Evolutionary conservation across 2,888 invertebrate species (phyloP), one percentile per base, ranked within the genome.

Genomic region (Chalcosyrphus nemorum): DNA sequence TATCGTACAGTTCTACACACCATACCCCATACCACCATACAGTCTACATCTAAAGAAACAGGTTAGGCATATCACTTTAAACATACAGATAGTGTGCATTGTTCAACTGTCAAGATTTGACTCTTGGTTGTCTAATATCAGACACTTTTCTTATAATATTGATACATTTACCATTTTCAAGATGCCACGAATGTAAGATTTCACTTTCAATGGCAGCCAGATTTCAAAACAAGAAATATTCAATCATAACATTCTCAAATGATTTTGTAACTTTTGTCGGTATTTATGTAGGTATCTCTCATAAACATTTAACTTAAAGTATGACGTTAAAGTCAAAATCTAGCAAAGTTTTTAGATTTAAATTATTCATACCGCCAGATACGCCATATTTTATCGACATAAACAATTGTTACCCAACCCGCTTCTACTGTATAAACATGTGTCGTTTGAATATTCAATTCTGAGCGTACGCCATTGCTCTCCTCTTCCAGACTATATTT

Each of bases 381-480:
- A 50, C 41, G 56, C 41, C 27, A 47, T 50, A 68, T 43, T 52
- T 19, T 27, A 38, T 50, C 9, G 27, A 35, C 66, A 45, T 52
- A 59, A 59, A 66, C 29, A 52, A 78, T 24, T 29, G 56, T 7
- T 50, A 45, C 24, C 35, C 68, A 61, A 70, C 52, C 47, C 29
- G 35, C 35, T 61, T 17, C 27, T 35, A 63, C 35, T 32, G 47
- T 76, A 71, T 76, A 81, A 81, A 81, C 81, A 81, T 81, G 76
- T 81, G 81, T 81, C 81, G 76, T 43, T 76, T 81, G 45, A 50
- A 19, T 54, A 71, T 75, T 81, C 81, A 24, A 63, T 63, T 71
- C 81, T n/a, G 38, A 47, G 54, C 11, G 17, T 24, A 24, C 13
- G 2, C 38, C 2, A 3, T 19, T 45, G 9, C 9, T 17, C 15